Evolutionary conservation across 2,113 vertebrate species (phyloP).

Genomic region (Amblyornis subalaris): DNA sequence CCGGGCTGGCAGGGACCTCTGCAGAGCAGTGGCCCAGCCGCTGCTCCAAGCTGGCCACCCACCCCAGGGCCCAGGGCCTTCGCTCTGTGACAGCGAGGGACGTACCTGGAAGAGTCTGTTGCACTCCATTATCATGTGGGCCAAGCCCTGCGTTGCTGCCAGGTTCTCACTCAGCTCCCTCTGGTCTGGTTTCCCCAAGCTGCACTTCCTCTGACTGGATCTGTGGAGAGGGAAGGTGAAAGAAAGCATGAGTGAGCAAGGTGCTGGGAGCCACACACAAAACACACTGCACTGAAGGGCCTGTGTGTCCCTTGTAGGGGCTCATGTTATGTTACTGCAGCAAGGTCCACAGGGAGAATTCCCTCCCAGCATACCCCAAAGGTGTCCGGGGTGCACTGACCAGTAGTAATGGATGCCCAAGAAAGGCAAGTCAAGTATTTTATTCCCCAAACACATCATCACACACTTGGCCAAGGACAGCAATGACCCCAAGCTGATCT

Average conservation of each 20-base stretch:
- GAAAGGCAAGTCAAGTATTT: background rate
- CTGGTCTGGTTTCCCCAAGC: conserved; percentile 83
- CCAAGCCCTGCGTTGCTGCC: conserved; percentile 84
- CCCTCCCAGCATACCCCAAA: background rate
- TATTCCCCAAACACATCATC: background rate
- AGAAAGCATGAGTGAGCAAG: background rate
- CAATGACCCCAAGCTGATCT: background rate
- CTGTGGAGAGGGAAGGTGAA: background rate
- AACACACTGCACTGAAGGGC: background rate
- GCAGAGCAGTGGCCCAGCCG: background rate
- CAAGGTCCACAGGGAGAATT: fast-evolving
- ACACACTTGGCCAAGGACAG: background rate
- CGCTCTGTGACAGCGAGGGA: background rate
- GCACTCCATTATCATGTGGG: conserved; percentile 82
- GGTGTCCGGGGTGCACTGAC: background rate
- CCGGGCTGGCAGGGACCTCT: background rate
- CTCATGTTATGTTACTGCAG: fast-evolving
- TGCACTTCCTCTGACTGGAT: conserved; percentile 80
- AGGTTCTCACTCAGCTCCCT: conserved; percentile 84
- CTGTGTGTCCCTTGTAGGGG: fast-evolving
- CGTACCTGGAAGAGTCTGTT: conserved; percentile 81
- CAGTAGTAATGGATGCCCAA: background rate
- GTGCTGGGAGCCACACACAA: background rate
- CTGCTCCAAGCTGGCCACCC: background rate
- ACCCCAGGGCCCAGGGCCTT: background rate